Evolutionary conservation across 2,888 invertebrate genomes (phyloP).

Genomic region (Stenodera caucasica): DNA sequence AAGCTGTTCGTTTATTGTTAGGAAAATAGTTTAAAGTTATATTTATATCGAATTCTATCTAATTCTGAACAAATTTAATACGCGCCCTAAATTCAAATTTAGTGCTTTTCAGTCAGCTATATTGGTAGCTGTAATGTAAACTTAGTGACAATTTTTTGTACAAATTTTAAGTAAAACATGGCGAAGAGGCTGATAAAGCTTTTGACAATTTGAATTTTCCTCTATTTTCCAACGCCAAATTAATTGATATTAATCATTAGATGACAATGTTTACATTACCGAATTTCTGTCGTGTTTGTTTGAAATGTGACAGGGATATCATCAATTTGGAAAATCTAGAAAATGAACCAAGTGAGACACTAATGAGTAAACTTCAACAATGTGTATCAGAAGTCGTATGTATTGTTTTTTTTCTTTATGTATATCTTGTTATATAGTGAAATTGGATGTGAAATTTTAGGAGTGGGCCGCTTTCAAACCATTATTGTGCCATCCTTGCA

Average conservation of each 20-base stretch:
- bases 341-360: slow-evolving; percentile 47
- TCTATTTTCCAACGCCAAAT: no score
- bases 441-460: slow-evolving; percentile 38
- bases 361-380: slow-evolving; percentile 49
- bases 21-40: not conserved
- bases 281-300: slow-evolving; percentile 53
- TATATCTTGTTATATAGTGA: no score
- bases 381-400: slow-evolving; percentile 55
- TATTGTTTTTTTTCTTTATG: slow-evolving; percentile 35
- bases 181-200: slow-evolving; percentile 48
- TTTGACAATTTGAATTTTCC: slow-evolving; percentile 41
- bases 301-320: slow-evolving; percentile 50
- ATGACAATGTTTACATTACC: slow-evolving; percentile 50
- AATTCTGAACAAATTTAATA: slow-evolving; percentile 5
- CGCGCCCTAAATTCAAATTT: slow-evolving; percentile 39
- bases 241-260: slow-evolving; percentile 33
- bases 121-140: slow-evolving; percentile 31
- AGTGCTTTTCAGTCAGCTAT: slow-evolving; percentile 17
- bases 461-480: slow-evolving; percentile 50
- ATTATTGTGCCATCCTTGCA: slow-evolving; percentile 50
- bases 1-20: no score
- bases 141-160: slow-evolving; percentile 33
- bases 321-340: slow-evolving; percentile 51
- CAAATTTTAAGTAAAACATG: slow-evolving; percentile 44
- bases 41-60: not conserved